Conservation (phyloP, 2,888 invertebrate species). For the Oconnorella tubifera region DNA sequence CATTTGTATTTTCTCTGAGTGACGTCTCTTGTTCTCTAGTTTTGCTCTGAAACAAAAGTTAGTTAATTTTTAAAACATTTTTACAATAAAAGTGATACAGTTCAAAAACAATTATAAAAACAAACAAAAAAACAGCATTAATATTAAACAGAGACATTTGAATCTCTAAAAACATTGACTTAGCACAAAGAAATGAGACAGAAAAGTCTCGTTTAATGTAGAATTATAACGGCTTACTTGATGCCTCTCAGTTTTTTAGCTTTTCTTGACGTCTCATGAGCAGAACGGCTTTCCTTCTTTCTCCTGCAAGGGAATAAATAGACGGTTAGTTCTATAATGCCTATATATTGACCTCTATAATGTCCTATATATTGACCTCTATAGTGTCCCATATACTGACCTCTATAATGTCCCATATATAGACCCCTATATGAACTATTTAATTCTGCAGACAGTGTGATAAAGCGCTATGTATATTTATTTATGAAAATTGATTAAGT, state of each 20-base stretch:
- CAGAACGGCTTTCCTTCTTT: slow-evolving; percentile 90
- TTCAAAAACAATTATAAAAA: neutral
- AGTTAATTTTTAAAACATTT: neutral
- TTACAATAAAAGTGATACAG: no score
- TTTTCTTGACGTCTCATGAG: slow-evolving; percentile 83
- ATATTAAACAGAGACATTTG: neutral
- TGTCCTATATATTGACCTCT: no score
- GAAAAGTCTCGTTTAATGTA: neutral
- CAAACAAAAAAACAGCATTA: neutral
- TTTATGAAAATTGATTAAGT: no score
- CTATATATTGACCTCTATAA: no score
- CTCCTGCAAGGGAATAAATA: slow-evolving; percentile 56
- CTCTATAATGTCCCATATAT: no score
- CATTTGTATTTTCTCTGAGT: slow-evolving; percentile 98
- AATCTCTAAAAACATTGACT: no score
- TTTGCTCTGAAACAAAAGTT: slow-evolving; percentile 66
- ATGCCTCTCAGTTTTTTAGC: slow-evolving; percentile 89
- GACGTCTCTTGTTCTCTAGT: slow-evolving; percentile 90
- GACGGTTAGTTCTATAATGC: no score
- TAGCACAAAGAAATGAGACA: neutral
- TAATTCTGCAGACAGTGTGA: no score
- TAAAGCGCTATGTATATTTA: no score
- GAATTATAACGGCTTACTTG: slow-evolving; percentile 59
- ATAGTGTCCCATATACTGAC: no score
- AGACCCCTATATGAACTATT: no score